A percentile compares a stretch with the other conserved stretches of the same genome.
These are phyloP conservation scores for Arion vulgaris DNA, from an alignment of 1,140 invertebrate genomes.

Conservation along the genomic window DNA sequence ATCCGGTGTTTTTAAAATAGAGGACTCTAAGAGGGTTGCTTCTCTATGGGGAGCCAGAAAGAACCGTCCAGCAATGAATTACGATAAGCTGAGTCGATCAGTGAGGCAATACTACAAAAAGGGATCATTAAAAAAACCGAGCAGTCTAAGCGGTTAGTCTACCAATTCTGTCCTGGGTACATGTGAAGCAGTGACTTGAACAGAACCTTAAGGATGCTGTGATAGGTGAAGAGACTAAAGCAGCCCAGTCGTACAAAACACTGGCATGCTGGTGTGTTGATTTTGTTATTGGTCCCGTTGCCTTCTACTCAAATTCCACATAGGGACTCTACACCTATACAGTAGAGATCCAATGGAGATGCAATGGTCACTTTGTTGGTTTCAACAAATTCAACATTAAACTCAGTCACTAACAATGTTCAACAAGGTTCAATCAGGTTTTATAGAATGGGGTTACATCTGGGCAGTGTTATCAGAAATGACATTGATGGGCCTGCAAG, in stretches of 20 bases:
- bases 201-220: background rate
- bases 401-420: background rate
- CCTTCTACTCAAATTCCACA: conserved; percentile 2
- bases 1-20: conserved; percentile 95
- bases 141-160: conserved; percentile 96
- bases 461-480: background rate
- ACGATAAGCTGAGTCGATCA: conserved; percentile 97
- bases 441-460: background rate
- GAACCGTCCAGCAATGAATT: conserved; percentile 99
- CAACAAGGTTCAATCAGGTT: background rate
- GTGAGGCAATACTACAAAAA: conserved; percentile 99
- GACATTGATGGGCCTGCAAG: background rate
- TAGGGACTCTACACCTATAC: background rate
- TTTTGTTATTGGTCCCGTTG: background rate
- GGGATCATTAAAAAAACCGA: conserved; percentile 99
- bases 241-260: background rate
- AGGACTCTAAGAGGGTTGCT: conserved; percentile 96
- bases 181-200: conserved; percentile 12
- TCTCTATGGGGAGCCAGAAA: conserved; percentile 96
- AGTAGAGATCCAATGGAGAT: conserved; percentile 2
- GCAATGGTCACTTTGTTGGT: background rate
- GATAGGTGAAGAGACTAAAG: background rate
- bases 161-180: conserved; percentile 98
- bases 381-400: background rate
- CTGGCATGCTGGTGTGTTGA: background rate